Base-by-base conservation (phyloP, 2,113 vertebrate genomes). In the Zosterops lateralis region DNA sequence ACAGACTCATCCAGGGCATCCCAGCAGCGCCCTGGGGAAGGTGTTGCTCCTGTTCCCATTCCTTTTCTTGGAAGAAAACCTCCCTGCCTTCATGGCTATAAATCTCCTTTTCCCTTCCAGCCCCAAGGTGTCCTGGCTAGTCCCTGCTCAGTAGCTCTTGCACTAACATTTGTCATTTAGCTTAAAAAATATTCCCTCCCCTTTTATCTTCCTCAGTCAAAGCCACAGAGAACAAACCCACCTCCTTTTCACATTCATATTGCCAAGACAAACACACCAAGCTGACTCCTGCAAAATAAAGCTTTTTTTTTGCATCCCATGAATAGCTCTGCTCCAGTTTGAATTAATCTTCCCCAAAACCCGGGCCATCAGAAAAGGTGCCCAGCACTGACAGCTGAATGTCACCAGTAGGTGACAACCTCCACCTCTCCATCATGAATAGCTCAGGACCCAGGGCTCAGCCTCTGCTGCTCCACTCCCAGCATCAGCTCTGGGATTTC, bases 241-340 rank as follows among this genome's bases (percentile, higher is more conserved):
- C 28, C 65, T 77, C 51, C n/a, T n/a, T 89, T 42, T 84, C 71
- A 50, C 84, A 64, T 88, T 72, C 42, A 5, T 1, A 24, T 7
- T 32, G 44, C 76, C 61, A 53, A 56, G 57, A 56, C 51, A 87
- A 89, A 86, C 50, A 53, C 36, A 8, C 64, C 26, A 0, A 53
- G 40, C 48, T 77, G 34, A 0, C 7, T 73, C 54, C n/a, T 21
- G 32, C 44, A 60, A 60, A 81, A 71, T 29, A 72, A 68, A 88
- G n/a, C 17, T 4, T 61, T 44, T 61, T 61, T 38, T 45, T 61
- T 6, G 0, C 6, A 1, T n/a, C 38, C 44, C 5, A 1, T 0
- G 1, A 61, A 34, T 12, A 66, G 14, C 75, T 65, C 60, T 13
- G 71, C 62, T 19, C 18, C 42, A 22, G 29, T 5, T 2, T 6